phyloP scores from a whole-genome alignment of 2,888 invertebrate genomes.

The Hesperia comma region DNA sequence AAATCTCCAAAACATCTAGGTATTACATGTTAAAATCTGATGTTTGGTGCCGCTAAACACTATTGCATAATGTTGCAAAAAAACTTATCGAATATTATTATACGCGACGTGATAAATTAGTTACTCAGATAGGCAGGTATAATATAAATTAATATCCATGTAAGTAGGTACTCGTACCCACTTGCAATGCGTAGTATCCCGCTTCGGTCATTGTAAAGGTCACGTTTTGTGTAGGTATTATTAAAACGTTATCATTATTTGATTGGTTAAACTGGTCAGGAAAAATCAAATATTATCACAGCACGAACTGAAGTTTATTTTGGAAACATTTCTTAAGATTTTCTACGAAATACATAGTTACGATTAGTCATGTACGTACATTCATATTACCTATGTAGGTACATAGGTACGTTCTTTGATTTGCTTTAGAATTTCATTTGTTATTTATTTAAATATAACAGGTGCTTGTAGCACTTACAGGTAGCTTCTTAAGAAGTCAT shows the following conservation, averaged over 20 bases:
- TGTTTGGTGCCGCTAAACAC: not conserved
- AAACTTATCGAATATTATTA: not conserved
- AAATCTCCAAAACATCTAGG: not conserved
- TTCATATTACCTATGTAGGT: too few species aligned
- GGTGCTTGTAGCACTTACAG: too few species aligned
- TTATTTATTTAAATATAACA: too few species aligned
- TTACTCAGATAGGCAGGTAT: not conserved
- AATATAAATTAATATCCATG: not conserved
- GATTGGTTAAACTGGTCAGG: slow-evolving; percentile 42
- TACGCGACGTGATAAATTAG: not conserved
- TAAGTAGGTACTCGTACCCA: not conserved
- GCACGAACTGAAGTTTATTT: slow-evolving; percentile 6
- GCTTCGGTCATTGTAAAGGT: slow-evolving; percentile 43
- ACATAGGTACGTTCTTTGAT: too few species aligned
- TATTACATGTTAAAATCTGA: not conserved
- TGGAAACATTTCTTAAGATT: slow-evolving; percentile 42
- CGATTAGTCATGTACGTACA: too few species aligned
- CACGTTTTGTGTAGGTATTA: slow-evolving; percentile 40
- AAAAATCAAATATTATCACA: slow-evolving; percentile 39
- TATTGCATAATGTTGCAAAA: not conserved
- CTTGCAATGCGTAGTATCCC: slow-evolving; percentile 1
- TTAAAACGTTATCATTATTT: slow-evolving; percentile 49
- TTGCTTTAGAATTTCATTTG: too few species aligned
- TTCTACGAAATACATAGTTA: slow-evolving; percentile 45
- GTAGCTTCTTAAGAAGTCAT: too few species aligned